These are phyloP conservation scores for Caenorhabditis panamensis DNA, from an alignment of 2,888 invertebrate genomes.

Conservation along the genomic window DNA sequence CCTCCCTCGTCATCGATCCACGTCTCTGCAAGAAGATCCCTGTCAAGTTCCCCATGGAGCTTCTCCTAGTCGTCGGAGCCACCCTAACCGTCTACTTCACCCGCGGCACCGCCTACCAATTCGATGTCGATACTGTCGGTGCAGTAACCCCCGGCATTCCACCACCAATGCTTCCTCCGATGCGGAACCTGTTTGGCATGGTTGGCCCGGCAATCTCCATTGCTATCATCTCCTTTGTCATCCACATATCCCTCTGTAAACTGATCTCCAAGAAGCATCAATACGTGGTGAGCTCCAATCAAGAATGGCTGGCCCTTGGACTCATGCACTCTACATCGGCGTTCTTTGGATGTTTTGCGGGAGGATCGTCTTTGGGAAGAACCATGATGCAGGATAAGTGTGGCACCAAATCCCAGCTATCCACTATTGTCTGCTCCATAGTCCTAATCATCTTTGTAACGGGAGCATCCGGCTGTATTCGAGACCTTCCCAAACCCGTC, in stretches of 20 bases:
- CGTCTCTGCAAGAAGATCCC: conserved; percentile 64
- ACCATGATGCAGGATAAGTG: conserved; percentile 80
- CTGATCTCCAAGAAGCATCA: conserved; percentile 82
- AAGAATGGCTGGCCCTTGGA: conserved; percentile 83
- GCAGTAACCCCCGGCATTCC: conserved; percentile 62
- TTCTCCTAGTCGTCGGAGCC: conserved; percentile 67
- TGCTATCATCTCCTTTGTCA: conserved; percentile 74
- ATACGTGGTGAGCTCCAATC: conserved; percentile 82
- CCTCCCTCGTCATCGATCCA: conserved; percentile 73
- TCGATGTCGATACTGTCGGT: conserved; percentile 64
- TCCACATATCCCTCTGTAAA: conserved; percentile 81
- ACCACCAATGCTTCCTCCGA: conserved; percentile 45
- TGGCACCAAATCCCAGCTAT: conserved; percentile 67
- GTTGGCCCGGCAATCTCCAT: conserved; percentile 68
- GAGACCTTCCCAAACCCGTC: conserved; percentile 72
- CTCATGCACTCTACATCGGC: conserved; percentile 81
- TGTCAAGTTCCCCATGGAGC: conserved; percentile 76
- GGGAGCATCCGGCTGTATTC: conserved; percentile 65
- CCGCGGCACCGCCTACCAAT: conserved; percentile 53
- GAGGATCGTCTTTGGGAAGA: conserved; percentile 81
- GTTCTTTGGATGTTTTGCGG: conserved; percentile 82
- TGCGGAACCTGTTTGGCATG: conserved; percentile 43
- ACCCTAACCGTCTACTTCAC: conserved; percentile 63
- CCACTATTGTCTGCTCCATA: conserved; percentile 67
- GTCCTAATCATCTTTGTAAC: conserved; percentile 68